These are phyloP conservation scores for Mesorhabditis sp. DNA, from an alignment of 2,888 invertebrate species.

Conservation along the genomic window DNA sequence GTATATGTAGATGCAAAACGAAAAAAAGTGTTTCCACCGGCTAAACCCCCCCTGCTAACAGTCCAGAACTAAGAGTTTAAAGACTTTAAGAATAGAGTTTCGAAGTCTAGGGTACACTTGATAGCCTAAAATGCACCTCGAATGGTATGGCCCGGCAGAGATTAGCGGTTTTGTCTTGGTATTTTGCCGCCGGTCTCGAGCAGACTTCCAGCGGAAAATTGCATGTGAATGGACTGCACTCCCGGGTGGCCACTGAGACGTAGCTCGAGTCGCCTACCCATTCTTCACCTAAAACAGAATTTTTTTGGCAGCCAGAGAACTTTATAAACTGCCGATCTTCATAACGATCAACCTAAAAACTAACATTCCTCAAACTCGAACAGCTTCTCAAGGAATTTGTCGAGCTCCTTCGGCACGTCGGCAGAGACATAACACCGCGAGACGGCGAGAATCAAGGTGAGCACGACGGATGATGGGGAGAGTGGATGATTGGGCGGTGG, in stretches of 20 bases:
- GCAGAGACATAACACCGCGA: constrained; percentile 10
- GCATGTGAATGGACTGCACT: constrained; percentile 46
- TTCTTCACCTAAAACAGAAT: constrained; percentile 44
- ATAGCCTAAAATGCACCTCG: constrained; percentile 19
- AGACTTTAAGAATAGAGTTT: too few relatives aligned
- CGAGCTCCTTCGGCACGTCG: constrained; percentile 49
- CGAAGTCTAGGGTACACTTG: too few relatives aligned
- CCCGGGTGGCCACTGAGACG: constrained; percentile 41
- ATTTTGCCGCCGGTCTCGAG: constrained; percentile 38
- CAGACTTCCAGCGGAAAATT: constrained; percentile 54
- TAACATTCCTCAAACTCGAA: constrained; percentile 54
- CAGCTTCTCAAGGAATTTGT: constrained; percentile 50
- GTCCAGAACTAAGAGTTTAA: too few relatives aligned
- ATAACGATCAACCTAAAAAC: constrained; percentile 12
- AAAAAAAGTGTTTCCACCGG: too few relatives aligned
- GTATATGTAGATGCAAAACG: too few relatives aligned
- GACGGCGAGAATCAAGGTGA: not conserved
- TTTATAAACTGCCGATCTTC: too few relatives aligned
- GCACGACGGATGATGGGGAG: not conserved
- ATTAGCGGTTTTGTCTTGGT: constrained; percentile 46
- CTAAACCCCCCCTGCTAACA: too few relatives aligned
- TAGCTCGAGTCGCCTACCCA: constrained; percentile 45
- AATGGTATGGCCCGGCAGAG: constrained; percentile 42
- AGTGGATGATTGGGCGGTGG: not conserved
- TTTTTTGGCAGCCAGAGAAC: not conserved